Evolutionary conservation across 2,113 vertebrate species (phyloP).

Genomic region (Bettongia penicillata): DNA sequence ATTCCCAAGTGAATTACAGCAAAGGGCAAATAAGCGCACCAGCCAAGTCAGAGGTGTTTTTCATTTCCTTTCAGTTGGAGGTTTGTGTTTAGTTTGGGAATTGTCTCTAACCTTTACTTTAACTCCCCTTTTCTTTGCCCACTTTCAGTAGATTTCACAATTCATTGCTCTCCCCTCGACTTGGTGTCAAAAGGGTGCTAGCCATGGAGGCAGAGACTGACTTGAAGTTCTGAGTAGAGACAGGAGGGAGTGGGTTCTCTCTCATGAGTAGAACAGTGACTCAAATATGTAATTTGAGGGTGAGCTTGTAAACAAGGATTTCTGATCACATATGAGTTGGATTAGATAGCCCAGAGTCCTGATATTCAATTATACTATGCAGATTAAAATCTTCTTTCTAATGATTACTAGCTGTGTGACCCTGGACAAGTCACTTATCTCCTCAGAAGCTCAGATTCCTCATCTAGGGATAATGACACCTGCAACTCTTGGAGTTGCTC

Average conservation of each 20-base stretch:
- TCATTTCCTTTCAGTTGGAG: constrained; percentile 9
- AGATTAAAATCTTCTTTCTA: not conserved
- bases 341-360: not conserved
- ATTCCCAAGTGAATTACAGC: constrained; percentile 37
- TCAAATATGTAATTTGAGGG: not conserved
- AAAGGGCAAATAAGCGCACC: constrained; percentile 10
- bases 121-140: not conserved
- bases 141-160: not conserved
- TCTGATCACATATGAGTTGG: not conserved
- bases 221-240: not conserved
- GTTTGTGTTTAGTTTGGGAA: constrained; percentile 8
- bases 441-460: not conserved
- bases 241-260: not conserved
- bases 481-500: not conserved
- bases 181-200: not conserved
- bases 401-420: not conserved
- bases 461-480: not conserved
- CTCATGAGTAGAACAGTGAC: not conserved
- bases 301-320: not conserved
- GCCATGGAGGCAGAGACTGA: not conserved
- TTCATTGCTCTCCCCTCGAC: not conserved
- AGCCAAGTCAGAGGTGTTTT: not conserved
- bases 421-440: not conserved
- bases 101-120: not conserved
- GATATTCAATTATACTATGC: not conserved